These are phyloP conservation scores for Cydia pomonella DNA, from an alignment of 1,140 invertebrate genomes.

Conservation along the genomic window DNA sequence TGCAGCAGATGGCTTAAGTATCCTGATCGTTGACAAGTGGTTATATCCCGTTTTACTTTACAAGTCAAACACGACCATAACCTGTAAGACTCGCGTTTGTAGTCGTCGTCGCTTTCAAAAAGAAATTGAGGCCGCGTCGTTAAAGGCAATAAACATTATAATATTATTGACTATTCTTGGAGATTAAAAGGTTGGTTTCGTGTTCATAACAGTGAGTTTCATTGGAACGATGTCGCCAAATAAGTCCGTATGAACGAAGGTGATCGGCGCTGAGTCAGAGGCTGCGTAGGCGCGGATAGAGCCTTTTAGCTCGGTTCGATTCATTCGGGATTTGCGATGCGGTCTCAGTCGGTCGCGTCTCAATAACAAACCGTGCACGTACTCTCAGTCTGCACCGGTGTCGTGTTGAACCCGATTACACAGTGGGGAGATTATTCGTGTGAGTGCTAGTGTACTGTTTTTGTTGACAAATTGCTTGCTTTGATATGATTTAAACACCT, in stretches of 20 bases:
- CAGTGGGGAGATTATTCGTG: constrained; percentile 33
- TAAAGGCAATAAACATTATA: background rate
- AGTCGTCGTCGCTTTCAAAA: background rate
- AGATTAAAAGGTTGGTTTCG: constrained; percentile 57
- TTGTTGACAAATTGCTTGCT: constrained; percentile 27
- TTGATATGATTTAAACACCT: background rate
- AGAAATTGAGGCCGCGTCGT: background rate
- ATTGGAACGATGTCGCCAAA: constrained; percentile 68
- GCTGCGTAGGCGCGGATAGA: constrained; percentile 60
- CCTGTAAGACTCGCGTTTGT: background rate
- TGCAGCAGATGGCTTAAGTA: background rate
- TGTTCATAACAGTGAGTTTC: constrained; percentile 44
- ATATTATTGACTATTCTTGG: constrained; percentile 38
- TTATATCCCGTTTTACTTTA: background rate
- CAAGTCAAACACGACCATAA: background rate
- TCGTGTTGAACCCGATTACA: constrained; percentile 43
- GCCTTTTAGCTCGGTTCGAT: constrained; percentile 48
- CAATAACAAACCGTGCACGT: constrained; percentile 43
- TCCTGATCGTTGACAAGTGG: constrained; percentile 4
- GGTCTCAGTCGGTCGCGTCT: constrained; percentile 55
- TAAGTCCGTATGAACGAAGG: constrained; percentile 74
- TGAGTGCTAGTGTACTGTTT: constrained; percentile 13
- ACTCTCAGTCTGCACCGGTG: constrained; percentile 41
- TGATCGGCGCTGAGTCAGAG: constrained; percentile 68
- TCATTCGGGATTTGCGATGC: constrained; percentile 37